Percentiles rank a stretch among this genome's conserved stretches.
Conservation (phyloP, 2,113 vertebrate species). For the Clarias gariepinus region DNA sequence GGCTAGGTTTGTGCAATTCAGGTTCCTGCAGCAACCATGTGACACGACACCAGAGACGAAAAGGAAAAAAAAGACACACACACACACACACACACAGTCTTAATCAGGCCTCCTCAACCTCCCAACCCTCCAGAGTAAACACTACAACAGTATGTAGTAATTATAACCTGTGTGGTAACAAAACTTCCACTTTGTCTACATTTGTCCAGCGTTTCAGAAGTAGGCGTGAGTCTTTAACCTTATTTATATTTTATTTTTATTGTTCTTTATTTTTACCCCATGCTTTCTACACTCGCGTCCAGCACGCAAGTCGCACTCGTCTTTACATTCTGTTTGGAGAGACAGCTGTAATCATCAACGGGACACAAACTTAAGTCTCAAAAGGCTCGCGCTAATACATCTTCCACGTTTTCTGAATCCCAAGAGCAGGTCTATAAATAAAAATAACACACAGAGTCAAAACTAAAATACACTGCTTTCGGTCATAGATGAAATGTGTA, state of each 20-base stretch:
- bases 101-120: background rate
- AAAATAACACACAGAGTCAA: background rate
- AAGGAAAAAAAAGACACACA: background rate
- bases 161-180: conserved; percentile 2
- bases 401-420: background rate
- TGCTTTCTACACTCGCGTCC: background rate
- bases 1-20: background rate
- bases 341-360: background rate
- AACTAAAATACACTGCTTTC: background rate
- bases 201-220: background rate
- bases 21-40: conserved; percentile 22
- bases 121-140: background rate
- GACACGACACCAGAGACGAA: conserved; percentile 21
- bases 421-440: background rate
- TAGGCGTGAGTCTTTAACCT: too few relatives aligned
- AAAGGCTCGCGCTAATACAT: background rate
- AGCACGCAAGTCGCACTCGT: background rate
- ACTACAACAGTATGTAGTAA: background rate
- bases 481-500: background rate
- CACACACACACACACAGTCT: background rate
- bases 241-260: background rate
- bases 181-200: background rate
- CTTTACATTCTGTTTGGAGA: background rate
- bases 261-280: background rate
- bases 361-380: too few relatives aligned